These are phyloP conservation scores for Grapholita molesta DNA, from an alignment of 1,140 invertebrate genomes.

Conservation along the genomic window DNA sequence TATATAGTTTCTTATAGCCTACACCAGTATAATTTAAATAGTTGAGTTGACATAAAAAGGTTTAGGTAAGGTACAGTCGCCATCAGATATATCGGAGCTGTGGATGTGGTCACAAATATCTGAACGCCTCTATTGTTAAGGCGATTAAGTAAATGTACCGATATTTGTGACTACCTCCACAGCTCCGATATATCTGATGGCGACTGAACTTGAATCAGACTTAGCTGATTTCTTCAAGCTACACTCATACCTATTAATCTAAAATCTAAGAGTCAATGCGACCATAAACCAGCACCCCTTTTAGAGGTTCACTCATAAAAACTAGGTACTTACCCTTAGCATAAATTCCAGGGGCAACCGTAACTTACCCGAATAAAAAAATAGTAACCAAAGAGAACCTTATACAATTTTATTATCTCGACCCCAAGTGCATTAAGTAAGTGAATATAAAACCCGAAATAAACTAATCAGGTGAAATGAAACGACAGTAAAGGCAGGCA, in stretches of 20 bases:
- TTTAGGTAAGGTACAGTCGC: too few relatives aligned
- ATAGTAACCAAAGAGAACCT: not conserved
- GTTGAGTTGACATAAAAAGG: too few relatives aligned
- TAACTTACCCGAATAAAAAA: not conserved
- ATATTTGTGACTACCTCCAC: too few relatives aligned
- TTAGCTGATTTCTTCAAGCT: not conserved
- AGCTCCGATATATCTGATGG: too few relatives aligned
- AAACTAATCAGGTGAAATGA: slow-evolving; percentile 43
- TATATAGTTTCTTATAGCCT: too few relatives aligned
- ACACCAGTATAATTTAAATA: too few relatives aligned
- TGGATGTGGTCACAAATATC: too few relatives aligned
- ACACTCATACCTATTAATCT: not conserved
- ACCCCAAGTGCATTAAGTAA: not conserved
- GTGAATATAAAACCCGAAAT: slow-evolving; percentile 8
- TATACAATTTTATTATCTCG: not conserved
- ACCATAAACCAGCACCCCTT: not conserved
- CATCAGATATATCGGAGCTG: too few relatives aligned
- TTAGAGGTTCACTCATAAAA: not conserved
- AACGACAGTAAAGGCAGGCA: slow-evolving; percentile 63
- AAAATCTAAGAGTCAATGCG: not conserved
- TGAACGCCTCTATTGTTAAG: too few relatives aligned
- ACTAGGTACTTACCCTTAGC: not conserved
- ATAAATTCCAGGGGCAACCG: not conserved
- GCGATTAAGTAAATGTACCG: too few relatives aligned
- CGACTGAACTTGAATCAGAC: too few relatives aligned